phyloP scores from a whole-genome alignment of 2,113 vertebrate genomes.

The Cebidichthys violaceus region DNA sequence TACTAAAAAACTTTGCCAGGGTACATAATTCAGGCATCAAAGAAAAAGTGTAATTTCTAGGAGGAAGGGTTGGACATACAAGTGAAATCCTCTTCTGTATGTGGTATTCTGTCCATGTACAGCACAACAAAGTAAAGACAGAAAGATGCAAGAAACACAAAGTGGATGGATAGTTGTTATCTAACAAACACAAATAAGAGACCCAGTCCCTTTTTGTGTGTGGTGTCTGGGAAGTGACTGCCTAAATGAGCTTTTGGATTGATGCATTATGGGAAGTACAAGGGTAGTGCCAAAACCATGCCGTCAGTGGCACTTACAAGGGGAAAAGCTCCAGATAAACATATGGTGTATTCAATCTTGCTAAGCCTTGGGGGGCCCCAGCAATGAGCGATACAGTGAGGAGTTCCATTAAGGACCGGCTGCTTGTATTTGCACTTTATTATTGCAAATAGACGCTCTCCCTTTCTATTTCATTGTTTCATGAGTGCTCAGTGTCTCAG shows the following conservation, averaged over 20 bases:
- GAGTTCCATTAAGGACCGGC: slow-evolving; percentile 74
- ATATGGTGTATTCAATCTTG: slow-evolving; percentile 80
- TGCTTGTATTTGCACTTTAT: slow-evolving; percentile 75
- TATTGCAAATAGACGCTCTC: slow-evolving; percentile 67
- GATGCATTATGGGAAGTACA: slow-evolving; percentile 71
- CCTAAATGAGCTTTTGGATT: slow-evolving; percentile 69
- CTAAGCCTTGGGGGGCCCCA: slow-evolving; percentile 67
- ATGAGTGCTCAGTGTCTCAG: slow-evolving; percentile 36
- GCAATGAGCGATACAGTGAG: slow-evolving; percentile 70
- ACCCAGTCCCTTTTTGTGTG: slow-evolving; percentile 30
- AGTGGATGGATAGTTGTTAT: slow-evolving; percentile 35
- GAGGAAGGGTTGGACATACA: neutral
- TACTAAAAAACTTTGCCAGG: neutral
- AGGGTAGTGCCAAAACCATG: slow-evolving; percentile 70
- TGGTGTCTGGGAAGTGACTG: slow-evolving; percentile 57
- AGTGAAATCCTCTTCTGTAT: neutral
- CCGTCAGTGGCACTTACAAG: slow-evolving; percentile 67
- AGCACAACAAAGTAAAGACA: neutral
- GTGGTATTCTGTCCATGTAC: neutral
- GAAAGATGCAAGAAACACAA: slow-evolving; percentile 28
- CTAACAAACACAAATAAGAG: slow-evolving; percentile 45
- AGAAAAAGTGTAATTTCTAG: neutral
- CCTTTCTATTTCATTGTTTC: slow-evolving; percentile 59
- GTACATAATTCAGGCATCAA: neutral
- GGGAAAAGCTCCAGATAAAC: slow-evolving; percentile 74